Evolutionary conservation across 2,113 vertebrate genomes (phyloP), one percentile per base, ranked within the genome.

Genomic region (Acanthochromis polyacanthus): DNA sequence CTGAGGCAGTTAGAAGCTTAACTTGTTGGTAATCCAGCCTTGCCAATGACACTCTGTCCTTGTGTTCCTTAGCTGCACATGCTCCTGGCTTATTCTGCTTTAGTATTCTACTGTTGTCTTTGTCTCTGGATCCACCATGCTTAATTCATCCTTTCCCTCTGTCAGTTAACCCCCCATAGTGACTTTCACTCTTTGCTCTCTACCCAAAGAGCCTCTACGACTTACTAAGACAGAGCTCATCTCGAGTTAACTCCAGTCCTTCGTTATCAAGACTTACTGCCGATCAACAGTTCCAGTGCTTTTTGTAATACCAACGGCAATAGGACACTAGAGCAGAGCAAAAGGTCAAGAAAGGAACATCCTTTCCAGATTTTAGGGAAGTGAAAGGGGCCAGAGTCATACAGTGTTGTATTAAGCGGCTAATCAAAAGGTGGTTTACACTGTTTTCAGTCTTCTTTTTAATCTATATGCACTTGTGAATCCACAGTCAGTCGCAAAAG

Each of bases 321-420:
- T 64, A 15, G 57, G 61, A 71, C 40, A 36, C 52, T 25, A 77
- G 73, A 78, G 25, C 10, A 46, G 51, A 63, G 17, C 19, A 45
- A 64, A 25, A 68, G 72, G 61, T 82, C 82, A 84, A 77, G 59
- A 43, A 30, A 74, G 71, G 75, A 70, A 84, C 72, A 78, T 75
- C 82, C 78, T 78, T 23, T 71, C 36, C 15, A 63, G 17, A 43
- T 71, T 75, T 74, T 58, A 73, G 53, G 61, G 66, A 87, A 81
- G 66, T 75, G 12, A 28, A 87, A 80, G 50, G 15, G 58, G 40
- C 59, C 4, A 23, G 20, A 56, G 19, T 52, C 28, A 52, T 52
- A 38, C 11, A 66, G 28, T 5, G 30, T 20, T 1, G 0, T 32
- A 10, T 12, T 40, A 3, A 12, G 40, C 40, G 15, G 40, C 11